These are phyloP conservation scores for Bos indicus DNA, from an alignment of 2,113 vertebrate species.

Conservation along the genomic window DNA sequence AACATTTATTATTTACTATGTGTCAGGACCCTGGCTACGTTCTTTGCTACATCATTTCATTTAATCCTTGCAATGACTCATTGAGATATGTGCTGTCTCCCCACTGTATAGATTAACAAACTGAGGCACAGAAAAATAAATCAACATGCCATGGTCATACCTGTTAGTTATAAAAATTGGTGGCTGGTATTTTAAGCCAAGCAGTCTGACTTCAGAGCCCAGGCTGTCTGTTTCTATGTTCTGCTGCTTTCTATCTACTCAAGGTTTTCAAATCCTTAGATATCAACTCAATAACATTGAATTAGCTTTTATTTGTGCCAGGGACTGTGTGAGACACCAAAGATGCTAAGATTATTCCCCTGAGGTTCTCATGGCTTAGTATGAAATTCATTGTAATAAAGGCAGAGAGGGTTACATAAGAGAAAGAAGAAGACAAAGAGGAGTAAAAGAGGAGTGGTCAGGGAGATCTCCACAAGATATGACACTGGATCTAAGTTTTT, in stretches of 20 bases:
- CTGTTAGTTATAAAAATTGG: neutral
- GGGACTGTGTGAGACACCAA: neutral
- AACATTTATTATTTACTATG: neutral
- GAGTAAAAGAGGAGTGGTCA: neutral
- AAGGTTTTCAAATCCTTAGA: neutral
- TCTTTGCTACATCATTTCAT: neutral
- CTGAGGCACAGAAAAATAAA: neutral
- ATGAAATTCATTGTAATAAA: neutral
- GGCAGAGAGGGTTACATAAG: neutral
- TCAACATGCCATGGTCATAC: neutral
- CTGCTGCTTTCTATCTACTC: neutral
- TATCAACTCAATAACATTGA: neutral
- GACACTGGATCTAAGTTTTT: neutral
- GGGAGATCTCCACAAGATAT: neutral
- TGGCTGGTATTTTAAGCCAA: neutral
- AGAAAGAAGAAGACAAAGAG: neutral
- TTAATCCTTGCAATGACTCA: neutral
- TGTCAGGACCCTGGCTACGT: neutral
- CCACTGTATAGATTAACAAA: neutral
- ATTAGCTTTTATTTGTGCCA: neutral
- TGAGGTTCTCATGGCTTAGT: neutral
- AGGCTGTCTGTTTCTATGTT: neutral
- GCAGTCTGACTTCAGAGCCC: neutral
- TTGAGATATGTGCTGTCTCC: neutral
- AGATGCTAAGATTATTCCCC: neutral